These are phyloP conservation scores for Aythya baeri DNA, from an alignment of 2,113 vertebrate genomes.

Conservation along the genomic window DNA sequence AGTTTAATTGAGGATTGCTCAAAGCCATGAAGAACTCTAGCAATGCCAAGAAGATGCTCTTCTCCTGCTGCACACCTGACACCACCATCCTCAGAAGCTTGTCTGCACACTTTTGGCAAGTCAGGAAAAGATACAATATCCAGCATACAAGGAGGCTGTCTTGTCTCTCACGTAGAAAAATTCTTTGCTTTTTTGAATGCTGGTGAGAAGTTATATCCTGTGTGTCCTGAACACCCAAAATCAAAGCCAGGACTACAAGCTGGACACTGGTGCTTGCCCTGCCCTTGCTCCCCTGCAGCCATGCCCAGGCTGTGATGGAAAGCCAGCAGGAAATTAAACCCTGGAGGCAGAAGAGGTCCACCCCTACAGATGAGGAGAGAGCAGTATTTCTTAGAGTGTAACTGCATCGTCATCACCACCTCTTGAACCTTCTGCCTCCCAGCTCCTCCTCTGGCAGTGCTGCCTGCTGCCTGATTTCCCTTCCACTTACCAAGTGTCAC, in stretches of 20 bases:
- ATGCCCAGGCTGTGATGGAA: background rate
- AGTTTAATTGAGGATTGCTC: background rate
- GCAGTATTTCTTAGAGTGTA: background rate
- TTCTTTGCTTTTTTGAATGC: background rate
- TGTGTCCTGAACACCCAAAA: background rate
- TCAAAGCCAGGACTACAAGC: background rate
- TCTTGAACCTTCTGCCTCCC: background rate
- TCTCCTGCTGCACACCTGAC: rapidly evolving
- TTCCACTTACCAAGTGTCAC: background rate
- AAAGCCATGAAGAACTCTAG: background rate
- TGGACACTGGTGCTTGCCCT: rapidly evolving
- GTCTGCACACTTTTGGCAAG: background rate
- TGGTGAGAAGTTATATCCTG: background rate
- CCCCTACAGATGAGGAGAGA: background rate
- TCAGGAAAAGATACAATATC: background rate
- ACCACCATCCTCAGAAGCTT: background rate
- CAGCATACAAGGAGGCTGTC: background rate
- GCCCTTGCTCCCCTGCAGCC: background rate
- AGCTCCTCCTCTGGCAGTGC: background rate
- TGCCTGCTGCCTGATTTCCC: background rate
- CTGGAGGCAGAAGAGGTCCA: background rate
- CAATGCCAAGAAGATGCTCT: background rate
- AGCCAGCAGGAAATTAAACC: background rate
- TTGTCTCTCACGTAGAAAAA: rapidly evolving
- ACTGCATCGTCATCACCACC: background rate